Evolutionary conservation across 2,797 vertebrate species (phyloP), one percentile per base, ranked within the genome.

Genomic region (Parauchenoglanis punctatus): DNA sequence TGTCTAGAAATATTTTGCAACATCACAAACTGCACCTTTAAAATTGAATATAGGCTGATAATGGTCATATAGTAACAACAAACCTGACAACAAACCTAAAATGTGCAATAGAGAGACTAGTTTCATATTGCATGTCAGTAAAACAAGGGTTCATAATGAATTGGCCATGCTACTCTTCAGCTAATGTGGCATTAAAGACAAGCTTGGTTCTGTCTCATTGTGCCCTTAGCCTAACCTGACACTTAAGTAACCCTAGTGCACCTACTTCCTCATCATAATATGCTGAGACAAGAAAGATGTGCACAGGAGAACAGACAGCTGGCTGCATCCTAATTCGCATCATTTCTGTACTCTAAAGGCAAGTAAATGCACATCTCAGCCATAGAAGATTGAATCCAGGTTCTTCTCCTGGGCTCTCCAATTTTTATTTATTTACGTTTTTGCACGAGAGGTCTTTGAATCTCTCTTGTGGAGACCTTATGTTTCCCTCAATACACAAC

Each of bases 181-280:
- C 44, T 73, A 18, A 31, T 40, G 56, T 75, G 67, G 46, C 75
- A 28, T 72, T 65, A 63, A 85, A 85, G 54, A 3, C 52, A 49
- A 68, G 40, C 35, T 23, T 77, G 59, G 20, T 67, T 85, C 75
- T 87, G 35, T 56, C n/a, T 81, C 23, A 54, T 61, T 59, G 35
- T 87, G 44, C n/a, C 73, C n/a, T 85, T 88, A 81, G 65, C 23
- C 76, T 85, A 72, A 85, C 28, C 44, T 75, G 83, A 63, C 65
- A 56, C 23, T 40, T 35, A 20, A 56, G 12, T 63, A 23, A 65
- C 56, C 46, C 28, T 28, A 54, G 54, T 40, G 56, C 54, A 73
- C 61, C 67, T 88, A 76, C 65, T 49, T 8, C 44, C 18, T 28
- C 11, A 54, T 68, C 35, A 81, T 20, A 85, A 73, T 72, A 63